Conservation (phyloP, 1,140 invertebrate genomes). For the Caenorhabditis inopinata region DNA sequence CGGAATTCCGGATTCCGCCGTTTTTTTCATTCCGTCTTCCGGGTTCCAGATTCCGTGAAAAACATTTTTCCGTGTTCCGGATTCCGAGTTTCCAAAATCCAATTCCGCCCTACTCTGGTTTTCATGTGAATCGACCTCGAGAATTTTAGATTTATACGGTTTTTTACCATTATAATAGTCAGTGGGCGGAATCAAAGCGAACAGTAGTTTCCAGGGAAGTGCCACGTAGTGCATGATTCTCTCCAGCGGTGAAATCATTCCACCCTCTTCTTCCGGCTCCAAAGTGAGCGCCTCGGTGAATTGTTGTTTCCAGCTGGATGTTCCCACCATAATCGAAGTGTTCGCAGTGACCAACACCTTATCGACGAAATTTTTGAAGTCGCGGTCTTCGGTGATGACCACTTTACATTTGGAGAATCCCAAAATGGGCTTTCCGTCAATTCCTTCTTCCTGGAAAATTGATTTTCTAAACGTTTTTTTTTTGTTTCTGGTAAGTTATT, state of each 20-base stretch:
- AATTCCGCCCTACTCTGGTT: too few relatives aligned
- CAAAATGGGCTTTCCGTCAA: slow-evolving; percentile 80
- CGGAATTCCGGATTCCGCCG: too few relatives aligned
- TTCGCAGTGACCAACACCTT: slow-evolving; percentile 80
- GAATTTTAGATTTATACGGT: not conserved
- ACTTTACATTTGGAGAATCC: slow-evolving; percentile 81
- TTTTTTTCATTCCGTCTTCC: too few relatives aligned
- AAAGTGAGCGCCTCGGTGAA: slow-evolving; percentile 92
- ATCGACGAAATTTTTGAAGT: slow-evolving; percentile 78
- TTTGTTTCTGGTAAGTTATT: too few relatives aligned
- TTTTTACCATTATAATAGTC: slow-evolving; percentile 67
- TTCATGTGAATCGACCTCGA: too few relatives aligned
- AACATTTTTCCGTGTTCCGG: too few relatives aligned
- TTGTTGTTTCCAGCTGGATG: slow-evolving; percentile 96
- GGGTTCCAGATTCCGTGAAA: too few relatives aligned
- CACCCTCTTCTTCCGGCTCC: slow-evolving; percentile 47
- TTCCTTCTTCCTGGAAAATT: slow-evolving; percentile 74
- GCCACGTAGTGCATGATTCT: slow-evolving; percentile 93
- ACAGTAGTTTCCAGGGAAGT: slow-evolving; percentile 94
- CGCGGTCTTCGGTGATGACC: slow-evolving; percentile 90
- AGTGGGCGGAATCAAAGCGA: slow-evolving; percentile 96
- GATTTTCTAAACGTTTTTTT: too few relatives aligned
- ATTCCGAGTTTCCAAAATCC: too few relatives aligned
- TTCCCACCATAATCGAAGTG: slow-evolving; percentile 86
- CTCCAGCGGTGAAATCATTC: slow-evolving; percentile 65